Evolutionary conservation across 2,797 vertebrate genomes (phyloP), one percentile per base, ranked within the genome.

Genomic region (Astyanax mexicanus): DNA sequence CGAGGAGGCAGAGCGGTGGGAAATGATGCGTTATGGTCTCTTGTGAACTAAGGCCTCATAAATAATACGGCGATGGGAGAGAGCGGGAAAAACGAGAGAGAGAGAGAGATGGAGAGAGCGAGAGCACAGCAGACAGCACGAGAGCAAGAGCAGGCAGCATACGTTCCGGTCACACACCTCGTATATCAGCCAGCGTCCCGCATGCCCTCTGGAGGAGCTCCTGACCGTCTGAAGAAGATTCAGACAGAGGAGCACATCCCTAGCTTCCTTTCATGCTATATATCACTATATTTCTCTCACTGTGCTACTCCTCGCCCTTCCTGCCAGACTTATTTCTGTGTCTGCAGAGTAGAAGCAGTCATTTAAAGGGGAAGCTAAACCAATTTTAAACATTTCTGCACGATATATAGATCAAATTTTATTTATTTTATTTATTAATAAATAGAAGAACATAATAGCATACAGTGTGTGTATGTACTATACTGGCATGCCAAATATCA

Each of bases 1-100:
- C 42, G 72, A 71, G 44, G 27, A 52, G 74, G 54, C 11, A 27
- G 51, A 57, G 52, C 4, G 51, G 65, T 21, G 55, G 72, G 64
- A 75, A 75, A 80, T 78, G 68, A 77, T 72, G 67, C 55, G 25
- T 80, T 70, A 78, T 77, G 66, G 70, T 69, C 4, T 62, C 65
- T 37, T 70, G 47, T 72, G 47, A 81, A 78, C 61, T 72, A 72
- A 80, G 70, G 51, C 13, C 25, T 76, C 70, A 71, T 74, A 78
- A 72, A 75, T 81, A 72, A 67, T 66, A 47, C 5, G 54, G 15
- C 25, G 45, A 58, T 78, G 47, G 37, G 11, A 62, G 11, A 38
- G n/a, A 37, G 27, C 58, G 27, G 58, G 13, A n/a, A n/a, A n/a
- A n/a, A n/a, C n/a, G n/a, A n/a, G n/a, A n/a, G n/a, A 58, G 13